Conservation (phyloP, 2,888 invertebrate species). For the Nasonia oneida region DNA sequence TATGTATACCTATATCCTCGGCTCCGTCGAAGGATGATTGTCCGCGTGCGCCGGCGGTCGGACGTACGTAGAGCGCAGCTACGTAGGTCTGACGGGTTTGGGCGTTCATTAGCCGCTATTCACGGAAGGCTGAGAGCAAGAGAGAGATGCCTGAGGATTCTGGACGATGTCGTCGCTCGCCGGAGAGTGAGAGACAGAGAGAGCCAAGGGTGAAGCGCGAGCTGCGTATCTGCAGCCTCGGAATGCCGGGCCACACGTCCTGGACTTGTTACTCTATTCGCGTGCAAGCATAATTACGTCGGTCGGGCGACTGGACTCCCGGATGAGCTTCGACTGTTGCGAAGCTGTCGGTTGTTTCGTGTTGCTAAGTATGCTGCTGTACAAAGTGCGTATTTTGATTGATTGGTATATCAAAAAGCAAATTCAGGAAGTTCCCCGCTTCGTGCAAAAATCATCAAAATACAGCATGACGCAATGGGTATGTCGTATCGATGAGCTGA, state of each 20-base stretch:
- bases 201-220: background rate
- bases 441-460: no score
- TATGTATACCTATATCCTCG: conserved; percentile 1
- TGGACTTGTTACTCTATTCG: conserved; percentile 52
- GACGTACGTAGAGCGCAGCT: conserved; percentile 7
- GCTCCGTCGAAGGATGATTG: conserved; percentile 52
- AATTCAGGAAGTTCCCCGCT: no score
- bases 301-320: background rate
- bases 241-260: conserved; percentile 22
- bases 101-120: conserved; percentile 77
- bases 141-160: conserved; percentile 43
- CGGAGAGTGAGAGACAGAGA: background rate
- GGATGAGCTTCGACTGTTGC: conserved; percentile 14
- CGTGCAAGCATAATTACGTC: conserved; percentile 48
- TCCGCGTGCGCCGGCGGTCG: conserved; percentile 53
- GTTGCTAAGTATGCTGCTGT: background rate
- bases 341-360: background rate
- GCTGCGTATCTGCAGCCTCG: background rate
- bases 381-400: no score
- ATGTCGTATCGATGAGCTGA: no score
- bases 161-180: conserved; percentile 22
- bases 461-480: no score
- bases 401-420: no score
- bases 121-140: conserved; percentile 27
- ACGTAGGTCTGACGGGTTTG: conserved; percentile 71